Evolutionary conservation across 2,113 vertebrate genomes (phyloP).

Genomic region (Osmerus mordax): DNA sequence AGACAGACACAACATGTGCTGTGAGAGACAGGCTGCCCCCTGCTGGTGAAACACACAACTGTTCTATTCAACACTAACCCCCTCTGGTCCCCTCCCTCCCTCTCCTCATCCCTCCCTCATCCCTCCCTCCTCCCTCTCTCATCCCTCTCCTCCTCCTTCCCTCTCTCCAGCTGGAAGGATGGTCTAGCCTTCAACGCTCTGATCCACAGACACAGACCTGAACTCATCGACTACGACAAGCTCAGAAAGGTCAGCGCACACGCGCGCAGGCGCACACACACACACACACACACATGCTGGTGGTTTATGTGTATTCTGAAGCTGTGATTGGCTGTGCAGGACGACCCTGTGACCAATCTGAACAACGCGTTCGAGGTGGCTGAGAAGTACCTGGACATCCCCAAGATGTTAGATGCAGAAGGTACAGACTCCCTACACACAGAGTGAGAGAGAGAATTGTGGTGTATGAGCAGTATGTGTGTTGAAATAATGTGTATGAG

Average conservation of each 20-base stretch:
- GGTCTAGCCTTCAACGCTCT: slow-evolving; percentile 94
- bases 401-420: slow-evolving; percentile 89
- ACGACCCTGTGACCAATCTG: slow-evolving; percentile 76
- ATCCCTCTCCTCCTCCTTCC: not conserved
- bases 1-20: not conserved
- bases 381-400: slow-evolving; percentile 79
- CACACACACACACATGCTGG: slow-evolving; percentile 4
- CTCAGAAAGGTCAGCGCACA: slow-evolving; percentile 81
- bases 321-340: slow-evolving; percentile 54
- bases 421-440: slow-evolving; percentile 55
- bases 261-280: not conserved
- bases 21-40: slow-evolving; percentile 42
- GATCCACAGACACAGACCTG: slow-evolving; percentile 92
- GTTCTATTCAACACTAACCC: not conserved
- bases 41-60: slow-evolving; percentile 36
- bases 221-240: slow-evolving; percentile 93
- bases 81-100: not conserved
- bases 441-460: not conserved
- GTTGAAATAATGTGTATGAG: too few species aligned
- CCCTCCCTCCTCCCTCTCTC: too few species aligned
- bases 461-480: slow-evolving; percentile 8
- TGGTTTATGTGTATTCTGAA: not conserved
- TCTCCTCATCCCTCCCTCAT: too few species aligned
- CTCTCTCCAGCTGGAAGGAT: slow-evolving; percentile 85
- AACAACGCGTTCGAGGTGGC: slow-evolving; percentile 84